Conservation (phyloP, 30 jellyfish, hydroid and myxozoan species). For the Aurelia sp. region DNA sequence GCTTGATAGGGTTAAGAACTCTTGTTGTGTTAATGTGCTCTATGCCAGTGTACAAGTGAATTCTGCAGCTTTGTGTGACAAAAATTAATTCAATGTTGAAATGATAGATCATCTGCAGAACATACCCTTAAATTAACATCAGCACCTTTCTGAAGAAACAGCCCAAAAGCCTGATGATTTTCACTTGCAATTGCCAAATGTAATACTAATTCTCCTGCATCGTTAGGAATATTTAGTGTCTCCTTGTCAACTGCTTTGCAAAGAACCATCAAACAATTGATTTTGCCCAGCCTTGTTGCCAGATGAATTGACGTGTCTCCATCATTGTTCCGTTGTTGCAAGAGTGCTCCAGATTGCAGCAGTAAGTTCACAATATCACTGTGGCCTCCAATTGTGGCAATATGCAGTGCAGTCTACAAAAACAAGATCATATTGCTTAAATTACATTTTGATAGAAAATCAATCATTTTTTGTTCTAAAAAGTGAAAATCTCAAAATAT, state of each 20-base stretch:
- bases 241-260: background rate
- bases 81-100: too few relatives aligned
- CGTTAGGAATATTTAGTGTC: constrained; percentile 27
- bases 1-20: too few relatives aligned
- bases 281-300: constrained; percentile 60
- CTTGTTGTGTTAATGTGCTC: too few relatives aligned
- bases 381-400: constrained; percentile 44
- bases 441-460: too few relatives aligned
- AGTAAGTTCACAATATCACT: constrained; percentile 20
- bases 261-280: constrained; percentile 11
- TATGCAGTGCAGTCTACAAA: constrained; percentile 68
- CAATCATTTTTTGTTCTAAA: too few relatives aligned
- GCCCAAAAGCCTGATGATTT: constrained; percentile 13
- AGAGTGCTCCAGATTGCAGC: constrained; percentile 33
- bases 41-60: too few relatives aligned
- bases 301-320: constrained; percentile 76
- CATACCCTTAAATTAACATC: constrained; percentile 46
- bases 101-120: too few relatives aligned
- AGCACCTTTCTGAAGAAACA: constrained; percentile 43
- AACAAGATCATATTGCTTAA: too few relatives aligned
- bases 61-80: too few relatives aligned
- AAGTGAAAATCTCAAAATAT: too few relatives aligned
- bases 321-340: constrained; percentile 11
- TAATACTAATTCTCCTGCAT: constrained; percentile 57
- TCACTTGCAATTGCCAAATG: constrained; percentile 54